A percentile compares a stretch with the other conserved stretches of the same genome.
Conservation (phyloP, 2,888 invertebrate genomes). For the Meteorus colon region DNA sequence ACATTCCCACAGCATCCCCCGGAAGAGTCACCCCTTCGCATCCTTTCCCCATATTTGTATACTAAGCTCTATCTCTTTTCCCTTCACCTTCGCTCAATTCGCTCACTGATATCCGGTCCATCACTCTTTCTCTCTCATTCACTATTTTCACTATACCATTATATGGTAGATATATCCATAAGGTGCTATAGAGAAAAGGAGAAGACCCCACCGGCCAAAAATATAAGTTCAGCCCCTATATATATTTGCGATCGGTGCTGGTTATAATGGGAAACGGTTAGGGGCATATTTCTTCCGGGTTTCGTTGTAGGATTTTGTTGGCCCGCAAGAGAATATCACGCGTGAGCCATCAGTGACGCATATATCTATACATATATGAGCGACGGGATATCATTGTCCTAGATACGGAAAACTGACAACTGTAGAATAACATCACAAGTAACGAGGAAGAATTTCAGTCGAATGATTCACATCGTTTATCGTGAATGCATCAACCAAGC, state of each 20-base stretch:
- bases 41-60: slow-evolving; percentile 53
- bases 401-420: slow-evolving; percentile 66
- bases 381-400: slow-evolving; percentile 63
- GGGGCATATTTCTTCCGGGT: slow-evolving; percentile 66
- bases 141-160: slow-evolving; percentile 14
- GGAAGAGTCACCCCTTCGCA: slow-evolving; percentile 63
- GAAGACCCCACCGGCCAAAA: slow-evolving; percentile 60
- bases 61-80: slow-evolving; percentile 47
- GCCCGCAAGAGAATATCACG: slow-evolving; percentile 50
- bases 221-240: slow-evolving; percentile 57
- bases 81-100: slow-evolving; percentile 47
- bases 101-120: slow-evolving; percentile 45
- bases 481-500: neutral
- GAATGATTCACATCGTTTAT: slow-evolving; percentile 23
- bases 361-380: slow-evolving; percentile 46
- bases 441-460: slow-evolving; percentile 20
- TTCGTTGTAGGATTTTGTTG: slow-evolving; percentile 50
- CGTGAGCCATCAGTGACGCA: slow-evolving; percentile 43
- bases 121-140: slow-evolving; percentile 36
- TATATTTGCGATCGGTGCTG: slow-evolving; percentile 54
- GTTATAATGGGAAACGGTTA: slow-evolving; percentile 69
- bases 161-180: slow-evolving; percentile 38
- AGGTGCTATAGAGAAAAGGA: slow-evolving; percentile 46
- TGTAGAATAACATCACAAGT: slow-evolving; percentile 24
- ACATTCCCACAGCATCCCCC: slow-evolving; percentile 70